phyloP scores from a whole-genome alignment of 2,797 vertebrate species.

The Sitta carolinensis region DNA sequence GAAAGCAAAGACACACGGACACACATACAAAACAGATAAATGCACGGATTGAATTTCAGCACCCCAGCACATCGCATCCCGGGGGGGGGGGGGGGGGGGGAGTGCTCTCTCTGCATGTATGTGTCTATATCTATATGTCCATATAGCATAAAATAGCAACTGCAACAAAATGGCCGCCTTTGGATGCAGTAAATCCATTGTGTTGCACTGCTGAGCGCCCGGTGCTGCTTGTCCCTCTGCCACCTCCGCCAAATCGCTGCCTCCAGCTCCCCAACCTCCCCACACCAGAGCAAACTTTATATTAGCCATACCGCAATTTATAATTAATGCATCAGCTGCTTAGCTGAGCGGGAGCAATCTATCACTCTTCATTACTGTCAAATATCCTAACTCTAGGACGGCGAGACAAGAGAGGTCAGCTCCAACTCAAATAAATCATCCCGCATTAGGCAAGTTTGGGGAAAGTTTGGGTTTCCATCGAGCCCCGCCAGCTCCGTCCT shows the following conservation, averaged over 20 bases:
- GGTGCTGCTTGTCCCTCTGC: slow-evolving; percentile 46
- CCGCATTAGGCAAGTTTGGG: slow-evolving; percentile 82
- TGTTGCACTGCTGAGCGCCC: slow-evolving; percentile 69
- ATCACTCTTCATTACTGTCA: slow-evolving; percentile 99
- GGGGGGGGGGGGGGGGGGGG: background rate
- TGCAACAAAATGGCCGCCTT: slow-evolving; percentile 91
- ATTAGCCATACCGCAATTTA: slow-evolving; percentile 84
- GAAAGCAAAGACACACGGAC: background rate
- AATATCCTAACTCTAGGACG: slow-evolving; percentile 89
- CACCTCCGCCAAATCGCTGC: slow-evolving; percentile 51
- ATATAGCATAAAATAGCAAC: slow-evolving; percentile 73
- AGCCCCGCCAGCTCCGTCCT: slow-evolving; percentile 34
- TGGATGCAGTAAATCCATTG: slow-evolving; percentile 79
- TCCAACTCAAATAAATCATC: slow-evolving; percentile 90
- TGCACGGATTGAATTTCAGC: slow-evolving; percentile 68
- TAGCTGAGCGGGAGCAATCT: slow-evolving; percentile 91
- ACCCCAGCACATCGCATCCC: slow-evolving; percentile 59
- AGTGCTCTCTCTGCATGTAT: background rate
- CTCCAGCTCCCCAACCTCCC: slow-evolving; percentile 70
- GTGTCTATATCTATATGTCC: slow-evolving; percentile 57
- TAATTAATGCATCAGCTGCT: slow-evolving; percentile 96
- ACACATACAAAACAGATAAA: slow-evolving; percentile 61
- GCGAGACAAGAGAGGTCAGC: slow-evolving; percentile 86
- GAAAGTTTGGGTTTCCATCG: slow-evolving; percentile 69
- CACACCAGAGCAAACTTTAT: slow-evolving; percentile 80